Conservation (phyloP, 1,140 invertebrate genomes). For the Heliothis subflexa region DNA sequence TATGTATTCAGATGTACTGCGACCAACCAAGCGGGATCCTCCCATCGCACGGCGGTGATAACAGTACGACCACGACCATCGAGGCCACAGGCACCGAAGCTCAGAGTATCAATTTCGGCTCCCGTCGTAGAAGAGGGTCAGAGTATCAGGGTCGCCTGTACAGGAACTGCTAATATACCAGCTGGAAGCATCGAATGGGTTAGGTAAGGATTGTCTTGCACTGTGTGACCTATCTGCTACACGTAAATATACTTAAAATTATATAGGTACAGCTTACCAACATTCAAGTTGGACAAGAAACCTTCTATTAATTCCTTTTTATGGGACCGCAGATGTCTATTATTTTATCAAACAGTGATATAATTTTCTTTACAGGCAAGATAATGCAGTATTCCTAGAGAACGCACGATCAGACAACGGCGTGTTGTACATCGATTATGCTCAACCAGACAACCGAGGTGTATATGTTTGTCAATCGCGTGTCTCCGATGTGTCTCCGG, state of each 20-base stretch:
- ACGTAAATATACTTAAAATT: not conserved
- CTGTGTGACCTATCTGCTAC: not conserved
- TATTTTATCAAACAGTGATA: not conserved
- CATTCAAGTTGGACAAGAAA: not conserved
- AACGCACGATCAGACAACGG: conserved; percentile 88
- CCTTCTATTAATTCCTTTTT: not conserved
- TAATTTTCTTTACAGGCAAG: conserved; percentile 76
- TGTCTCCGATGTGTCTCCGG: conserved; percentile 56
- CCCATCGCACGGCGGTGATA: conserved; percentile 65
- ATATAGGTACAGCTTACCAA: no score
- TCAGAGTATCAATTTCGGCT: conserved; percentile 64
- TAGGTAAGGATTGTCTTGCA: conserved; percentile 62
- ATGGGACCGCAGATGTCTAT: no score
- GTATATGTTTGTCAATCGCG: conserved; percentile 92
- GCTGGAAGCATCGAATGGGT: conserved; percentile 79
- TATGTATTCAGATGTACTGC: conserved; percentile 67
- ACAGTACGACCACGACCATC: conserved; percentile 66
- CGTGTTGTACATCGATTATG: conserved; percentile 90
- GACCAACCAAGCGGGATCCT: conserved; percentile 68
- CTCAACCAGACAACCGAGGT: conserved; percentile 90
- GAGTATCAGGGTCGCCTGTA: conserved; percentile 70
- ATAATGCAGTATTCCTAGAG: conserved; percentile 87
- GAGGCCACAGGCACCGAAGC: conserved; percentile 52
- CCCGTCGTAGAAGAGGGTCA: conserved; percentile 73
- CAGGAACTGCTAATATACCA: conserved; percentile 69